Base-by-base conservation (phyloP, 2,797 vertebrate genomes). In the Pyrocephalus nanus region DNA sequence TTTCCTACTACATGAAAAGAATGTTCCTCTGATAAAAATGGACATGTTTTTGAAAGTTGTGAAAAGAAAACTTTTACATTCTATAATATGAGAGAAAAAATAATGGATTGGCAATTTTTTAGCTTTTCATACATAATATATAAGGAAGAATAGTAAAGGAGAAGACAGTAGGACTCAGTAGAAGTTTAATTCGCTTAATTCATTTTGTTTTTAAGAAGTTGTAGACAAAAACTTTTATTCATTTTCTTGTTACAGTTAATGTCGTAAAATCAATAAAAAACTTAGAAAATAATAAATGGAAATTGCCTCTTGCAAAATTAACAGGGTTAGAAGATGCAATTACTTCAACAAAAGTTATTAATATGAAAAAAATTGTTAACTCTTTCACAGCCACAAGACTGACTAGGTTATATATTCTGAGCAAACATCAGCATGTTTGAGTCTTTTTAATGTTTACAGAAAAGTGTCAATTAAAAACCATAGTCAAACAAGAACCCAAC, bases 231-330 rank as follows among this genome's bases (percentile, higher is more conserved):
- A 4, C 7, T 43, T 74, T 69, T 51, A 51, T 15, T 73, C 57
- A 76, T 96, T 92, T 89, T 65, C 50, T 79, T 91, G 29, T 74
- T 71, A 53, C 8, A 57, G 11, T 86, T 91, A 80, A 82, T 91
- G 57, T 85, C 20, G 82, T 55, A 73, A 93, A 94, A 90, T 64
- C 40, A 87, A 54, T 70, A 27, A 83, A 92, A 77, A 90, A 4
- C 22, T 54, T 74, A 32, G 9, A 83, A 51, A 82, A 55, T 69
- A 91, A 91, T 80, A 95, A 87, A 55, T 72, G 17, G 9, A 14
- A 93, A 90, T 66, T 87, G 10, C 27, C 6, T 70, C 36, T 78
- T 95, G 12, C 27, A 66, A 92, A 88, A 21, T 66, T 92, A 65
- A 50, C 32, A 77, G 34, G 48, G 11, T 8, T 78, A 74, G 43